Evolutionary conservation across 2,113 vertebrate species (phyloP).

Genomic region (Dromas ardeola): DNA sequence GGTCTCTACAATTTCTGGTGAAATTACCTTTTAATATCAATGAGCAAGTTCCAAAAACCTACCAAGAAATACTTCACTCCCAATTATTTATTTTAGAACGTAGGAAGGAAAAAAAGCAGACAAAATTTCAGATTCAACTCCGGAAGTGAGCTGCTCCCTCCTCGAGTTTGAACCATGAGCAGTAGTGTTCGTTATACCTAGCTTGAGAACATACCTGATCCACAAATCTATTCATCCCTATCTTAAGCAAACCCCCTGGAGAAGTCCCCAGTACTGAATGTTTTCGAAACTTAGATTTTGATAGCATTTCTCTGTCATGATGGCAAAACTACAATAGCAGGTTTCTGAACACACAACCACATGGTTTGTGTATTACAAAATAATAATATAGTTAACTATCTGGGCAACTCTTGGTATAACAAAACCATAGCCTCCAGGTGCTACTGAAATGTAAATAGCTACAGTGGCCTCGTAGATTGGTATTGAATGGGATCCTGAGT

Average conservation of each 20-base stretch:
- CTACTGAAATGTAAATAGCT: neutral
- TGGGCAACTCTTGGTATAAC: fast-evolving
- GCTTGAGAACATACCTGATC: neutral
- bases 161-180: fast-evolving
- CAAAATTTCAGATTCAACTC: neutral
- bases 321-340: neutral
- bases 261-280: neutral
- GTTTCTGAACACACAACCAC: neutral
- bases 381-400: neutral
- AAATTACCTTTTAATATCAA: neutral
- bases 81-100: neutral
- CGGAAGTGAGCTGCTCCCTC: neutral
- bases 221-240: neutral
- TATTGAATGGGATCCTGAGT: neutral
- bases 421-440: neutral
- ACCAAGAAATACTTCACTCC: neutral
- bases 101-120: neutral
- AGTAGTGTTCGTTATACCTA: neutral
- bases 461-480: neutral
- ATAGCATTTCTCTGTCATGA: neutral
- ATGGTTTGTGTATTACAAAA: neutral
- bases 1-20: neutral
- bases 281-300: neutral
- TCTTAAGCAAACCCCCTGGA: neutral
- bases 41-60: neutral